Conservation (phyloP, 35 echinoderm and acorn worm species). For the Stichopus chloronotus region DNA sequence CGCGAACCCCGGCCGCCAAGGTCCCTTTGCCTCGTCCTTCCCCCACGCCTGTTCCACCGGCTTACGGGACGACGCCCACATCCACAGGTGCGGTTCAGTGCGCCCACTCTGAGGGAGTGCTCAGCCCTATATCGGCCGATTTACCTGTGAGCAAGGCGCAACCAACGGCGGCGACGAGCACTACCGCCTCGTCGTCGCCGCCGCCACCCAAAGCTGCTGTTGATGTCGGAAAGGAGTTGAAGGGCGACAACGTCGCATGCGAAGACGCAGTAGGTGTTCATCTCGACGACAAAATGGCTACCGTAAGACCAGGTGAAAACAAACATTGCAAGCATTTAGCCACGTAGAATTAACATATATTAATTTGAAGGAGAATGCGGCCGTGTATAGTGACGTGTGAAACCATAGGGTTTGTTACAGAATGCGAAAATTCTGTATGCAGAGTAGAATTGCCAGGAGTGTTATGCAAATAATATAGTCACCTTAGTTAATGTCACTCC, state of each 20-base stretch:
- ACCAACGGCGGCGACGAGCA: background rate
- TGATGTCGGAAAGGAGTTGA: background rate
- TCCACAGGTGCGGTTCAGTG: slow-evolving; percentile 3
- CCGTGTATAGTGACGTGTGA: no score
- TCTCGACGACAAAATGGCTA: slow-evolving; percentile 17
- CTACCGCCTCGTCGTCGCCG: background rate
- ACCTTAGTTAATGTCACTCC: no score
- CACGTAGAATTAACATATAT: no score
- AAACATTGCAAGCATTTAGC: no score
- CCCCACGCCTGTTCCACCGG: background rate
- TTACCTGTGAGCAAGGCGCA: slow-evolving; percentile 24
- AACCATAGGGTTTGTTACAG: no score
- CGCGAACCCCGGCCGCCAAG: background rate
- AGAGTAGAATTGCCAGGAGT: no score
- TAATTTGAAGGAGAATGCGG: no score
- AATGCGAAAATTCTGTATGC: no score
- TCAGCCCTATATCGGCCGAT: slow-evolving; percentile 37
- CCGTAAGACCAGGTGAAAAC: slow-evolving; percentile 18
- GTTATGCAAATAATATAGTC: no score
- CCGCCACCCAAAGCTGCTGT: background rate
- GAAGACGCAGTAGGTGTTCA: background rate
- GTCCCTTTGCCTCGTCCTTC: slow-evolving; percentile 29
- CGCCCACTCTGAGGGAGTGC: slow-evolving; percentile 23
- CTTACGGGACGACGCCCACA: slow-evolving; percentile 34
- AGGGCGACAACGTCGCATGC: background rate